Evolutionary conservation across 2,113 vertebrate genomes (phyloP), one percentile per base, ranked within the genome.

Genomic region (Emydocephalus ijimae): DNA sequence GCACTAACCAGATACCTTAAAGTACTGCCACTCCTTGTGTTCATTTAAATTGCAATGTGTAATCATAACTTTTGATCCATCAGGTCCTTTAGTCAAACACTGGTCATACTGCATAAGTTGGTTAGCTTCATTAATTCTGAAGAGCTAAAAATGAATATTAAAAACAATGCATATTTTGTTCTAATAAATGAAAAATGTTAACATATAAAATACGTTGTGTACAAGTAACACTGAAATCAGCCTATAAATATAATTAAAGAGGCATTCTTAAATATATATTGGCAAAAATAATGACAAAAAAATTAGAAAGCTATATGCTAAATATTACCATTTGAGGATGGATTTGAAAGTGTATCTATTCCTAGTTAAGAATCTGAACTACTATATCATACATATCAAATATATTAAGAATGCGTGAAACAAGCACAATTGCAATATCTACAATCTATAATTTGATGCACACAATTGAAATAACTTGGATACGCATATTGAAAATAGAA

Each of bases 61-160:
- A 92, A 99, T 98, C 96, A 98, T 98, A 91, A 99, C 94, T 69
- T 98, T 98, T 15, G 98, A 97, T 88, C 98, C 98, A 93, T 99
- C 99, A 0, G 94, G 5, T 57, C 98, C 98, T 96, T 97, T 98
- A 26, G 98, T 98, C 96, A 99, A 97, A 96, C 99, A 99, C 96
- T 99, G 99, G 95, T 99, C 99, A 0, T 99, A 99, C 93, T 99
- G 99, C 99, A 99, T 99, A 93, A 99, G 96, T 94, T 99, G 99
- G 96, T 99, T 98, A 2, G 98, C 99, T 96, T 99, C 98, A 18
- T 99, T 99, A 95, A 99, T 98, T 95, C 99, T 98, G 97, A 99
- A 99, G 95, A 99, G 98, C 99, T 99, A 93, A 90, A 29, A 56
- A 29, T 95, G 64, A 94, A 86, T 92, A 64, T 52, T 5, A 57